A percentile compares a stretch with the other conserved stretches of the same genome.
These are phyloP conservation scores for Quadriops clusia DNA, from an alignment of 2,888 invertebrate genomes.

Conservation along the genomic window DNA sequence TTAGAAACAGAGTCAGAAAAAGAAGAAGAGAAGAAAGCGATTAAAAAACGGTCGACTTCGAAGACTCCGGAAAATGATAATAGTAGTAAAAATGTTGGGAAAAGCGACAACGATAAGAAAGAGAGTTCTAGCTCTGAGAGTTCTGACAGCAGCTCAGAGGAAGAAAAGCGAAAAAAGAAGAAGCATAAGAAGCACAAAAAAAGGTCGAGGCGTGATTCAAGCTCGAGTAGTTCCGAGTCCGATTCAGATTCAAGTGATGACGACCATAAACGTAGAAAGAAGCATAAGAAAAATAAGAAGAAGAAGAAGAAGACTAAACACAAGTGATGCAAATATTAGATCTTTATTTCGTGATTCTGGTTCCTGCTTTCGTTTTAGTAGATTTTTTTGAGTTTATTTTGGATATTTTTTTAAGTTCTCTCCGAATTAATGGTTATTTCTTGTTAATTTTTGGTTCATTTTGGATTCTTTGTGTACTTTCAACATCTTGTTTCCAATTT, in stretches of 20 bases:
- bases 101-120: conserved; percentile 23
- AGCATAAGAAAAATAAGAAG: conserved; percentile 58
- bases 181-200: conserved; percentile 40
- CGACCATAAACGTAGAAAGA: conserved; percentile 54
- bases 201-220: conserved; percentile 48
- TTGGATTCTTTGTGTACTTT: no score
- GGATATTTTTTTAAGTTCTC: no score
- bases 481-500: no score
- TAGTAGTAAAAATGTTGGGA: conserved; percentile 17
- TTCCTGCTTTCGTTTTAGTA: no score
- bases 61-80: conserved; percentile 17
- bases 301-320: conserved; percentile 55
- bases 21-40: conserved; percentile 30
- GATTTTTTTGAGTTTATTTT: no score
- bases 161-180: conserved; percentile 31
- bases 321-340: conserved; percentile 12
- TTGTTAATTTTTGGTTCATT: no score
- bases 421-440: no score
- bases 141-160: conserved; percentile 31
- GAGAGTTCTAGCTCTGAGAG: conserved; percentile 36
- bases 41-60: conserved; percentile 5
- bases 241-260: conserved; percentile 52
- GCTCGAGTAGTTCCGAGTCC: conserved; percentile 51
- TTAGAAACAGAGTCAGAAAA: conserved; percentile 52
- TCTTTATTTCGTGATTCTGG: no score